Evolutionary conservation across 2,888 invertebrate species (phyloP).

Genomic region (Leucophenga maculata): DNA sequence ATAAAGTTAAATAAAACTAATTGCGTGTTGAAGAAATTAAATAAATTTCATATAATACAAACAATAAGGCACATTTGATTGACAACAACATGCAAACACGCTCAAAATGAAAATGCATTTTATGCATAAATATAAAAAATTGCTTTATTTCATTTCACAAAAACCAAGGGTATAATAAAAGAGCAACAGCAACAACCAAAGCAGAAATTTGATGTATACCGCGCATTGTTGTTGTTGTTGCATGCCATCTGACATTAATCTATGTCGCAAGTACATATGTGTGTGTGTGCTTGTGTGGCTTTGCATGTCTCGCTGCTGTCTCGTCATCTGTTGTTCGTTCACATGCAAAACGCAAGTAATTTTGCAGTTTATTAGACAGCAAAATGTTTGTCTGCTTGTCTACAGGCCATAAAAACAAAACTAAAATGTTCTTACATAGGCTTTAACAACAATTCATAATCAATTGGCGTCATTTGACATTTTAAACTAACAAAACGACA

Average conservation of each 20-base stretch:
- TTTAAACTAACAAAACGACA: conserved; percentile 48
- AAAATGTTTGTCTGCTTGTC: conserved; percentile 40
- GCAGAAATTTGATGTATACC: not conserved
- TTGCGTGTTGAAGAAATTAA: conserved; percentile 62
- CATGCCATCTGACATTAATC: conserved; percentile 21
- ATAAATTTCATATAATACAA: conserved; percentile 63
- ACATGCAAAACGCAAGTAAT: not conserved
- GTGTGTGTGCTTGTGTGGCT: not conserved
- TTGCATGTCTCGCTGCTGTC: conserved; percentile 7
- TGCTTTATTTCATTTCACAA: conserved; percentile 1
- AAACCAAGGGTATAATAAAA: not conserved
- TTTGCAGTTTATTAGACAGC: conserved; percentile 6
- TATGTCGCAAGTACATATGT: not conserved
- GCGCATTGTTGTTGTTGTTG: not conserved
- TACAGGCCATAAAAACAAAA: conserved; percentile 56
- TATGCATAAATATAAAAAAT: conserved; percentile 7
- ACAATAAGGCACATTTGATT: conserved; percentile 63
- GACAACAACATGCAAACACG: conserved; percentile 59
- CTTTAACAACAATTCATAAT: conserved; percentile 49
- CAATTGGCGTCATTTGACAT: conserved; percentile 66
- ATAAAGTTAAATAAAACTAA: conserved; percentile 65
- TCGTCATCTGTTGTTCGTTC: not conserved
- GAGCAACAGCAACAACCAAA: not conserved
- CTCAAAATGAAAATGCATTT: conserved; percentile 32
- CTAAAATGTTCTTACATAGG: conserved; percentile 45